phyloP scores from a whole-genome alignment of 2,113 vertebrate genomes.

The Bufo gargarizans region DNA sequence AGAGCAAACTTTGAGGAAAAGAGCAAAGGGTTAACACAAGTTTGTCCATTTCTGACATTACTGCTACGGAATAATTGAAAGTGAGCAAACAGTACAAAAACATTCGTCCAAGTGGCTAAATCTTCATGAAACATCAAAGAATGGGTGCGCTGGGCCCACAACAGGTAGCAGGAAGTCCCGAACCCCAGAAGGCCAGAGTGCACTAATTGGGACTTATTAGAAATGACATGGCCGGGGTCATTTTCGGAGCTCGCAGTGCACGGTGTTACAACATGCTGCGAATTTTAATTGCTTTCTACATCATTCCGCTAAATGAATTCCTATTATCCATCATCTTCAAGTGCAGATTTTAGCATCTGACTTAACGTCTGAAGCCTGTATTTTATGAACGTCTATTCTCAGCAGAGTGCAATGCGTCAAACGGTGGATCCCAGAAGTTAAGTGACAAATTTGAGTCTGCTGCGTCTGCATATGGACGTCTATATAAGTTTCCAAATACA shows the following conservation, averaged over 20 bases:
- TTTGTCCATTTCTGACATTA: not conserved
- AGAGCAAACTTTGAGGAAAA: not conserved
- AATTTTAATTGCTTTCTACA: conserved; percentile 49
- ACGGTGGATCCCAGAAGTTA: not conserved
- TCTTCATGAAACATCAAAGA: conserved; percentile 24
- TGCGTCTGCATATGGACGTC: not conserved
- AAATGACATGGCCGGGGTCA: conserved; percentile 3
- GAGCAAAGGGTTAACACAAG: not conserved
- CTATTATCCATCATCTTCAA: not conserved
- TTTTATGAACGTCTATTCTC: not conserved
- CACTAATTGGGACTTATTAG: conserved; percentile 37
- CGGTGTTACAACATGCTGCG: conserved; percentile 32
- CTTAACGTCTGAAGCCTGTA: not conserved
- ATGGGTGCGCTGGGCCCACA: conserved; percentile 7
- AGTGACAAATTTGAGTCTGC: not conserved
- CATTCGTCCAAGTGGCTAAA: not conserved
- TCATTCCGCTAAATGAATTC: conserved; percentile 27
- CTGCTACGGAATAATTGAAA: not conserved
- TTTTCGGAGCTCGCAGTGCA: not conserved
- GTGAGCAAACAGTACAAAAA: not conserved
- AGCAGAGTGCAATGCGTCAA: no score
- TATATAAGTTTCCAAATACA: not conserved
- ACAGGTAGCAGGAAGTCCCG: conserved; percentile 18
- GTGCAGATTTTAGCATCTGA: not conserved
- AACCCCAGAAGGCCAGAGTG: conserved; percentile 10